A percentile compares a stretch with the other conserved stretches of the same genome.
Evolutionary conservation across 2,888 invertebrate genomes (phyloP).

Genomic region (Oscheius sp.): DNA sequence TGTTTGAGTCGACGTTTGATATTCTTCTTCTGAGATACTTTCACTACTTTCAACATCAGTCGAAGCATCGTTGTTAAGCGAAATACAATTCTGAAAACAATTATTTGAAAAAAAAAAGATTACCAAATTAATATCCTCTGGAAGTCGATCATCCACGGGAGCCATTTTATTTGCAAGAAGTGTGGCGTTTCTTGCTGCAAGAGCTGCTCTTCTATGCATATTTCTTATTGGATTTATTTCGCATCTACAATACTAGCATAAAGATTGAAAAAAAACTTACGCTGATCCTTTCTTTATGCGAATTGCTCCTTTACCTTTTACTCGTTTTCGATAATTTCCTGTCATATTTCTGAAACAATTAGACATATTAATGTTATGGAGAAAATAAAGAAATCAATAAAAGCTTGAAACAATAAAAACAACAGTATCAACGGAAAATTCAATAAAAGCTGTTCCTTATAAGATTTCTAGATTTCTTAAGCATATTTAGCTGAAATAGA

Average conservation of each 20-base stretch:
- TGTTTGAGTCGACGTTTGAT: too few species aligned
- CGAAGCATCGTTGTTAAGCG: constrained; percentile 47
- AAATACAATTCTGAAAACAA: constrained; percentile 51
- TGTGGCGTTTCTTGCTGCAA: constrained; percentile 49
- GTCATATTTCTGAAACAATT: too few species aligned
- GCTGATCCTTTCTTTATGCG: constrained; percentile 15
- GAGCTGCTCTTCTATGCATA: constrained; percentile 53
- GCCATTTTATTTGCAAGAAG: constrained; percentile 46
- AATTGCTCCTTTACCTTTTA: background rate
- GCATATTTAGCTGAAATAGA: too few species aligned
- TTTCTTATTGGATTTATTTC: constrained; percentile 58
- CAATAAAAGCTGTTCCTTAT: too few species aligned
- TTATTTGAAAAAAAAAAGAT: background rate
- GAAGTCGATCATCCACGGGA: constrained; percentile 63
- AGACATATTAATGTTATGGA: too few species aligned
- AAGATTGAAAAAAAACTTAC: constrained; percentile 7
- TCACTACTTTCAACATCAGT: too few species aligned
- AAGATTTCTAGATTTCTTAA: too few species aligned
- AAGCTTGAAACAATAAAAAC: too few species aligned
- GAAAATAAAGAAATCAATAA: too few species aligned
- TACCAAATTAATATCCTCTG: constrained; percentile 36
- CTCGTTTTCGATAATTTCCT: constrained; percentile 25
- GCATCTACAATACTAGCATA: constrained; percentile 35
- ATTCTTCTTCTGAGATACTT: too few species aligned
- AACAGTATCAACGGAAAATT: too few species aligned